Evolutionary conservation across 2,888 invertebrate species (phyloP).

Genomic region (Sinhomidia bicolor): DNA sequence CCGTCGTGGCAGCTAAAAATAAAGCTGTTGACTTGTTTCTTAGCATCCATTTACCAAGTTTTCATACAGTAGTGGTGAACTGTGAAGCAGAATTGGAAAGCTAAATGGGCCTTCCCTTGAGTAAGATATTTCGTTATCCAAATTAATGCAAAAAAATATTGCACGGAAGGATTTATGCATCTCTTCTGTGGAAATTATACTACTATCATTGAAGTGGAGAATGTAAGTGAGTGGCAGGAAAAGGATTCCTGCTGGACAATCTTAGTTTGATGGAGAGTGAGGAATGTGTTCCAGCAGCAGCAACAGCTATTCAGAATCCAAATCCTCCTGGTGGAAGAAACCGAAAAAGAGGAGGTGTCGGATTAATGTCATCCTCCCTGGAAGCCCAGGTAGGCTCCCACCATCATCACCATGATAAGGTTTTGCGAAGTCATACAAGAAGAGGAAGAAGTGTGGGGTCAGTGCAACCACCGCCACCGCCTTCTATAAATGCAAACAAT

Average conservation of each 20-base stretch:
- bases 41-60: background rate
- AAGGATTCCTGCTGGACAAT: background rate
- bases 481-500: background rate
- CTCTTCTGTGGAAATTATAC: background rate
- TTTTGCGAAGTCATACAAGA: constrained; percentile 64
- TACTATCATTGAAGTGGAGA: background rate
- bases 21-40: background rate
- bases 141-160: constrained; percentile 43
- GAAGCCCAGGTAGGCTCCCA: constrained; percentile 10
- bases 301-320: background rate
- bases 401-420: constrained; percentile 42
- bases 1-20: background rate
- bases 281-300: constrained; percentile 3
- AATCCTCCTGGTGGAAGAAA: background rate
- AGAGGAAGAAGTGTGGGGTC: background rate
- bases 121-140: constrained; percentile 69
- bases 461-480: background rate
- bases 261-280: constrained; percentile 2
- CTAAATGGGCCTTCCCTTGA: constrained; percentile 68
- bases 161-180: background rate
- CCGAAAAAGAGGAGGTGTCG: background rate
- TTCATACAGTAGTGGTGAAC: background rate
- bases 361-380: constrained; percentile 2
- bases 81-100: background rate
- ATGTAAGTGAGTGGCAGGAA: constrained; percentile 18